Evolutionary conservation across 2,888 invertebrate species (phyloP), one percentile per base, ranked within the genome.

Genomic region (Eilema depressum): DNA sequence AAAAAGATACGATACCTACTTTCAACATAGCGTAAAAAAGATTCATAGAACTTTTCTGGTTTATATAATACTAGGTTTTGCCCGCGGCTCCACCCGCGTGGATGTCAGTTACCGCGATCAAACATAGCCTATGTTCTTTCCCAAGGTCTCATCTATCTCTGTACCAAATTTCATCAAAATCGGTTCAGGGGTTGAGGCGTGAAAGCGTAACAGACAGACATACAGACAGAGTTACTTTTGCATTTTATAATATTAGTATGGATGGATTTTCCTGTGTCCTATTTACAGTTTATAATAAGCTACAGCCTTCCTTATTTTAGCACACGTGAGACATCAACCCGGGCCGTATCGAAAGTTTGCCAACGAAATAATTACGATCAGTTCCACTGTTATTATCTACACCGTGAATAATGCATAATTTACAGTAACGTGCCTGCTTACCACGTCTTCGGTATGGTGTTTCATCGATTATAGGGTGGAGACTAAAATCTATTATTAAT

Each of bases 331-430:
- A 63, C 65, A 68, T 73, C 41, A 68, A 66, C 62, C 61, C 63
- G 68, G 53, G n/a, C 66, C 56, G 62, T 67, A 62, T 63, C 68
- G 62, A 63, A 73, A 17, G 33, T 61, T 41, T 41, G 59, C 66
- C 62, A 67, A 69, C 62, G 69, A 73, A 73, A 72, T 82, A 77
- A 80, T 80, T 75, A 75, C 68, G 28, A 77, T 80, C 80, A 75
- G 80, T 61, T 65, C 69, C 72, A 74, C 69, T 71, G 72, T 74
- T 73, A 68, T 70, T 72, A 70, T 53, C 68, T 63, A 63, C 66
- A 75, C 78, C 82, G 74, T 82, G 74, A 41, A 73, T 23, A 80
- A 80, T 80, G 66, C 61, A 64, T 77, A 75, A 77, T 74, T 73
- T 73, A 67, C 67, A 68, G 60, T 67, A 66, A 70, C 71, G 60